Conservation (phyloP, 2,113 vertebrate species). For the Psilopogon haemacephalus region DNA sequence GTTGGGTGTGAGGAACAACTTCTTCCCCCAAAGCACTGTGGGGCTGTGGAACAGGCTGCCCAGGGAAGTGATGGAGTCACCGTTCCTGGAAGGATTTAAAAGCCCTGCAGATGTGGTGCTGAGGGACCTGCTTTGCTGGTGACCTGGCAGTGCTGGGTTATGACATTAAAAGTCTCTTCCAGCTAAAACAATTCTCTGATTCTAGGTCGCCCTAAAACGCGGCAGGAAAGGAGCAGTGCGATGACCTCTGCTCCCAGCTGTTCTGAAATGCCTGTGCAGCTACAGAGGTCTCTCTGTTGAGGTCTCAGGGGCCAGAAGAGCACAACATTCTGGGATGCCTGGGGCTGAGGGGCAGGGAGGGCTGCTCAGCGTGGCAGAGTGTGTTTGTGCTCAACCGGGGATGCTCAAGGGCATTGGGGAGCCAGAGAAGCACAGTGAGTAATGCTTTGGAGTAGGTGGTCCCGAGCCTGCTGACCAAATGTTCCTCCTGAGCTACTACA, state of each 20-base stretch:
- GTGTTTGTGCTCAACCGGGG: background rate
- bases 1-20: too few species aligned
- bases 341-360: background rate
- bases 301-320: background rate
- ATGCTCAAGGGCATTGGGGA: background rate
- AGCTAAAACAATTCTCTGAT: too few species aligned
- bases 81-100: too few species aligned
- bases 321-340: rapidly evolving
- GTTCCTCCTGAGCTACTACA: background rate
- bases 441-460: conserved; percentile 27
- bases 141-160: too few species aligned
- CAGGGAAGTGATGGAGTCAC: too few species aligned
- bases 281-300: background rate
- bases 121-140: too few species aligned
- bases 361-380: background rate
- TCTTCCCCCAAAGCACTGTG: too few species aligned
- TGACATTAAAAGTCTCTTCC: too few species aligned
- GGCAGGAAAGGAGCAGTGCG: background rate
- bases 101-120: too few species aligned
- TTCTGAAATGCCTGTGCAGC: background rate
- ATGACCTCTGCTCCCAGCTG: background rate
- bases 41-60: too few species aligned
- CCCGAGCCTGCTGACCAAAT: conserved; percentile 8
- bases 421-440: rapidly evolving
- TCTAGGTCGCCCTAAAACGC: background rate